Evolutionary conservation across 2,113 vertebrate species (phyloP), one percentile per base, ranked within the genome.

Genomic region (Percina caprodes): DNA sequence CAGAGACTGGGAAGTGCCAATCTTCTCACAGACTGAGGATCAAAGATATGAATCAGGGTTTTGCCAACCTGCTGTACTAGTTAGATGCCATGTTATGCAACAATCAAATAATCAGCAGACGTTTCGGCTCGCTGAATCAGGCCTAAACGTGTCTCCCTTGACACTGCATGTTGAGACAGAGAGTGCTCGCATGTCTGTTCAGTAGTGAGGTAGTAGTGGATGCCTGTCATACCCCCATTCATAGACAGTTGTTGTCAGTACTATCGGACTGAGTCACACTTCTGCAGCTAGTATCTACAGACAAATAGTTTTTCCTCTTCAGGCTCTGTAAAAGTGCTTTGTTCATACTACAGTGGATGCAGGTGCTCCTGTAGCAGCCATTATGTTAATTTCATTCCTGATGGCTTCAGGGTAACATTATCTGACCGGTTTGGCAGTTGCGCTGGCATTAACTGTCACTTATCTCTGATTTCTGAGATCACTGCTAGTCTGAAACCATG

Each of bases 221-320:
- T 18, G 72, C 39, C 69, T 67, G 80, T 51, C 4, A 33, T n/a
- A 4, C 51, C 16, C n/a, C 21, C 60, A 67, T 73, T 75, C 66
- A 80, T 3, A 45, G 71, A 82, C 49, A 16, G 60, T 13, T n/a
- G 15, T 58, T 58, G 59, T 70, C 65, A 63, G 16, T 33, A n/a
- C 72, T 70, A 65, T 77, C 33, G 26, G 67, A 69, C 68, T 87
- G 88, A 86, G 77, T 82, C 84, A 85, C 49, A 33, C 67, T 68
- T 56, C 60, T n/a, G 72, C 73, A 33, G 33, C 54, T 26, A 42
- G 39, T 42, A 9, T 33, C 10, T 23, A 19, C 74, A 79, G 18
- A 74, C 58, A 14, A 18, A 2, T 26, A 5, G 21, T 35, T 30
- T 61, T 65, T 61, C 74, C 61, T 58, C 45, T 45, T 66, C 33